A percentile compares a stretch with the other conserved stretches of the same genome.
Evolutionary conservation across 2,113 vertebrate species (phyloP).

Genomic region (Dromas ardeola): DNA sequence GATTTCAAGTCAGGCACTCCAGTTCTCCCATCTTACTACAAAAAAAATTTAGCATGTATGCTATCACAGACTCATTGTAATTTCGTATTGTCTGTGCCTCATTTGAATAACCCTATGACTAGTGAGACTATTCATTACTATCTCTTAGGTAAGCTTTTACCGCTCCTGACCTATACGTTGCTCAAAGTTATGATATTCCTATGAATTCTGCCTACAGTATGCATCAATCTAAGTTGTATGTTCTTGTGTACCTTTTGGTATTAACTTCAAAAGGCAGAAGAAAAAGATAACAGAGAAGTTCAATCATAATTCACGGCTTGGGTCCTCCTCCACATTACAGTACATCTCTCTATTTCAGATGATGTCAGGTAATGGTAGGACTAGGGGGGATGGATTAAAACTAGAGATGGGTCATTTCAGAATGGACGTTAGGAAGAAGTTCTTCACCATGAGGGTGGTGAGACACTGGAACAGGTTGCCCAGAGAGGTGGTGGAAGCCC

Average conservation of each 20-base stretch:
- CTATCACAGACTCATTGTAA: background rate
- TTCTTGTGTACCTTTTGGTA: background rate
- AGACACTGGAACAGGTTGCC: too few species aligned
- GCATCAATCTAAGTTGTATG: background rate
- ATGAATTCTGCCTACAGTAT: background rate
- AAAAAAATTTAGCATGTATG: background rate
- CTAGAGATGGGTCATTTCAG: too few species aligned
- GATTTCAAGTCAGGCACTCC: background rate
- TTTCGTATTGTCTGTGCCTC: background rate
- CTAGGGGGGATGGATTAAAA: too few species aligned
- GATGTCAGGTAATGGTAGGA: too few species aligned
- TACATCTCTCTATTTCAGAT: background rate
- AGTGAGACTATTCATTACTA: background rate
- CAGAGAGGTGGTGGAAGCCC: too few species aligned
- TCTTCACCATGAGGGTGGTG: too few species aligned
- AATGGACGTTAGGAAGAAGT: too few species aligned
- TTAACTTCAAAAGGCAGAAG: background rate
- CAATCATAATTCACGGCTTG: background rate
- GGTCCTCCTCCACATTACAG: background rate
- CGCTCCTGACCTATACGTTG: background rate
- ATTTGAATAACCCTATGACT: background rate
- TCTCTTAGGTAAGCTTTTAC: background rate
- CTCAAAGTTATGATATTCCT: background rate
- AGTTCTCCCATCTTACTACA: background rate
- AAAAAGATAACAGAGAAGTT: background rate